These are phyloP conservation scores for Pseudococcus viburni DNA, from an alignment of 2,888 invertebrate genomes.

Conservation along the genomic window DNA sequence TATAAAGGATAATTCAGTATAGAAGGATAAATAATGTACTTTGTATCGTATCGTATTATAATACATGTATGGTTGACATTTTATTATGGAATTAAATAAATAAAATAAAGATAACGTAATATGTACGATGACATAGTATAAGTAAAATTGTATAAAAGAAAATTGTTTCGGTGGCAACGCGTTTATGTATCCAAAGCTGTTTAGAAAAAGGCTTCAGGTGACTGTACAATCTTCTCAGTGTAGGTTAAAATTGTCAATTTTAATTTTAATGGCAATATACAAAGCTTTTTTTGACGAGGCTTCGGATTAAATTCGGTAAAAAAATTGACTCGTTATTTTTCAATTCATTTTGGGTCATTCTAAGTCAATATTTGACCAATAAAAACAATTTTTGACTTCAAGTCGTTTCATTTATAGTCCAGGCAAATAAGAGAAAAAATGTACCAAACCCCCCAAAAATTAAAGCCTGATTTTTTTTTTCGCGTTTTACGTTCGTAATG, in stretches of 20 bases:
- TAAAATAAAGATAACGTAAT: background rate
- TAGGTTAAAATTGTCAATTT: constrained; percentile 6
- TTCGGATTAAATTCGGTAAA: background rate
- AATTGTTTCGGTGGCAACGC: background rate
- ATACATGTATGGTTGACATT: background rate
- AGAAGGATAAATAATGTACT: constrained; percentile 6
- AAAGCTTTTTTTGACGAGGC: background rate
- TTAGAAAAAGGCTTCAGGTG: background rate
- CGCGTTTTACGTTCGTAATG: no score
- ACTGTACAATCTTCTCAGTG: constrained; percentile 16
- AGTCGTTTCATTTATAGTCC: no score
- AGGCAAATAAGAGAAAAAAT: no score
- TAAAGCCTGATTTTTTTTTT: no score
- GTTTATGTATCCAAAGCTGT: background rate
- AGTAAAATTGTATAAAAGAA: background rate
- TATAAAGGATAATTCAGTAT: constrained; percentile 17
- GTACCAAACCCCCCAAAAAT: no score
- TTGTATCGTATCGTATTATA: background rate
- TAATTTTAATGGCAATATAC: background rate
- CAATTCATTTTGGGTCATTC: background rate
- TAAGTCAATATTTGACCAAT: no score
- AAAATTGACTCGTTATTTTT: background rate
- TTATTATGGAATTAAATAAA: background rate
- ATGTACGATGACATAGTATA: no score
- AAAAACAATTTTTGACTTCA: no score